Base-by-base conservation (phyloP, 2,797 vertebrate species). In the Pseudochaenichthys georgianus region DNA sequence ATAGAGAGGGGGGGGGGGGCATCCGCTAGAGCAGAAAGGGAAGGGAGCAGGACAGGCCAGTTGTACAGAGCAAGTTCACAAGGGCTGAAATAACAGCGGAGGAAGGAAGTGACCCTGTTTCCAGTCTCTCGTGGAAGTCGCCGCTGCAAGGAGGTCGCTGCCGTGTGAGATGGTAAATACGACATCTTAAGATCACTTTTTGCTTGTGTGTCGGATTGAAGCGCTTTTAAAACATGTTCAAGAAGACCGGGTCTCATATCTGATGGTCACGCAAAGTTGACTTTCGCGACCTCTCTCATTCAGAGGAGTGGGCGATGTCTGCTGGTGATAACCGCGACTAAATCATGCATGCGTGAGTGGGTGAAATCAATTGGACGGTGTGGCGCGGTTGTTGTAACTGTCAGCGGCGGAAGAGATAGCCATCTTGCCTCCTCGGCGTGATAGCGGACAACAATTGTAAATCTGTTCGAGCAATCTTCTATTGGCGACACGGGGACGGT, bases 41-140 rank as follows among this genome's bases (percentile, higher is more conserved):
- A 87, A 73, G 82, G 52, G 71, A 86, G 78, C 78, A 47, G 82
- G 80, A 84, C 78, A 61, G 74, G 58, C 62, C 72, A 70, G 87
- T 67, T 82, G 76, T 50, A 64, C 68, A 79, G 52, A 91, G 73
- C 81, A 76, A 86, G 57, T 73, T 60, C 72, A 67, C 70, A 66
- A 72, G 65, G 41, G 60, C 86, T 90, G 83, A 83, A 90, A 91
- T 68, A 93, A 90, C 87, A 89, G 53, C 16, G 58, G 83, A 89
- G 83, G 91, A 89, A 87, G 80, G 91, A 89, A 87, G 80, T 77
- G 64, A 88, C 69, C 34, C 60, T 38, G 69, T 79, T 87, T 87
- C 83, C 80, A 81, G 51, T 77, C 53, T 78, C 45, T 64, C 70
- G 75, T 89, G 84, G 83, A 88, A 78, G 80, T 81, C 64, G 55